phyloP scores from a whole-genome alignment of 2,888 invertebrate genomes.

The Druceiella hillmani region DNA sequence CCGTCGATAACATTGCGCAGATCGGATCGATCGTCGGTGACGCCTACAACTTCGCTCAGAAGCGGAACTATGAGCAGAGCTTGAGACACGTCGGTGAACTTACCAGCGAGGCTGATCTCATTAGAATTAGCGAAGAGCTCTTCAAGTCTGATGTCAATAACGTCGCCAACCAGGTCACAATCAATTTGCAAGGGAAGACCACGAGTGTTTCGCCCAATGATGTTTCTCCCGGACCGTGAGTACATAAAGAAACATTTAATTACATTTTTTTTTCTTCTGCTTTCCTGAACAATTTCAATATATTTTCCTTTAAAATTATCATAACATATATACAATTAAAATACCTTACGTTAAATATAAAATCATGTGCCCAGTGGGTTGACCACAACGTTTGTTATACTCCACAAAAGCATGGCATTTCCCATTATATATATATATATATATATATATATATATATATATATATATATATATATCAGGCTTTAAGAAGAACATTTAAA shows the following conservation, averaged over 20 bases:
- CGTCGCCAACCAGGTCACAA: slow-evolving; percentile 60
- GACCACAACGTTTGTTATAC: too few relatives aligned
- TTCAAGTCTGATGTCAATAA: slow-evolving; percentile 69
- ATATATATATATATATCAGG: too few relatives aligned
- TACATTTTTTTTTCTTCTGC: neutral
- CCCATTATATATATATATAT: too few relatives aligned
- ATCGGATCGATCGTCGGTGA: slow-evolving; percentile 48
- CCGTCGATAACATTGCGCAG: slow-evolving; percentile 38
- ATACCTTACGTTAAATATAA: too few relatives aligned
- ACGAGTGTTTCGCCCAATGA: slow-evolving; percentile 63
- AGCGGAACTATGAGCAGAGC: slow-evolving; percentile 45
- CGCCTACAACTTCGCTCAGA: slow-evolving; percentile 46
- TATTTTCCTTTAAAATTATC: too few relatives aligned
- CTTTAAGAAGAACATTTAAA: too few relatives aligned
- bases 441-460: too few relatives aligned
- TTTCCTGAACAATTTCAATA: too few relatives aligned
- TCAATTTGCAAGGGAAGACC: slow-evolving; percentile 72
- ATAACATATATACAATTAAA: too few relatives aligned
- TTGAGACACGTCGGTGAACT: slow-evolving; percentile 43
- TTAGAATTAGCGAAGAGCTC: slow-evolving; percentile 65
- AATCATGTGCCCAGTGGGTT: too few relatives aligned
- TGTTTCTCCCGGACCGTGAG: slow-evolving; percentile 71
- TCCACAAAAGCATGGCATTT: too few relatives aligned
- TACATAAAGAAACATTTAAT: too few relatives aligned
- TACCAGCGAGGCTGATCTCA: slow-evolving; percentile 61